Evolutionary conservation across 64 coral and sea anemone genomes (phyloP).

Genomic region (Astreopora myriophthalma): DNA sequence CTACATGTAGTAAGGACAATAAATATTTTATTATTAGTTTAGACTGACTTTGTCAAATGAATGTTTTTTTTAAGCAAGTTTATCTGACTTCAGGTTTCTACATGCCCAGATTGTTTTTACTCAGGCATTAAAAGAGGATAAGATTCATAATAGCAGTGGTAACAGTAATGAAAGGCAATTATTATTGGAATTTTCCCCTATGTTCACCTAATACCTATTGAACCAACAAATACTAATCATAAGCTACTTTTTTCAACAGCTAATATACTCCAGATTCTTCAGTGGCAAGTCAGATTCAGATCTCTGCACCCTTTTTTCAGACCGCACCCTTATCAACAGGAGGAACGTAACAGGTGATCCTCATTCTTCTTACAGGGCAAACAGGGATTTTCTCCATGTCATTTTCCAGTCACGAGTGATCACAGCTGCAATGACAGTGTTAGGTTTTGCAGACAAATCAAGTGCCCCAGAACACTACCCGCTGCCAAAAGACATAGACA

Average conservation of each 20-base stretch:
- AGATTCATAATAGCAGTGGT: too few species aligned
- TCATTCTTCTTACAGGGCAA: slow-evolving; percentile 38
- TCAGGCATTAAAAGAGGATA: too few species aligned
- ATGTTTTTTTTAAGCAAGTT: too few species aligned
- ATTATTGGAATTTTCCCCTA: too few species aligned
- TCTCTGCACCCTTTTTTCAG: slow-evolving; percentile 70
- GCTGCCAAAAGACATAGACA: slow-evolving; percentile 27
- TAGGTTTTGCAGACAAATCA: slow-evolving; percentile 39
- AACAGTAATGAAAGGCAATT: too few species aligned
- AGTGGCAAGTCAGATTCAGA: slow-evolving; percentile 71
- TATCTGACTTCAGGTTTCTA: too few species aligned
- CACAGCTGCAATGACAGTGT: slow-evolving; percentile 40
- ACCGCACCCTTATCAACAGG: slow-evolving; percentile 64
- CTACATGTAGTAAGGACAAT: too few species aligned
- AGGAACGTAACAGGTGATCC: slow-evolving; percentile 62
- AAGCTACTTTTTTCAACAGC: background rate
- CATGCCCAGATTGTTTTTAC: too few species aligned
- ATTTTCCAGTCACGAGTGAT: slow-evolving; percentile 65
- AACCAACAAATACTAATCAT: too few species aligned
- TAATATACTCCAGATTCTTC: slow-evolving; percentile 73
- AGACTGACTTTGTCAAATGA: too few species aligned
- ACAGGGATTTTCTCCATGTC: slow-evolving; percentile 58
- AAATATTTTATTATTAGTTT: too few species aligned
- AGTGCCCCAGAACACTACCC: slow-evolving; percentile 1
- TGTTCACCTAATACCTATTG: too few species aligned